These are phyloP conservation scores for Caenorhabditis sp. DNA, from an alignment of 2,888 invertebrate genomes.

Conservation along the genomic window DNA sequence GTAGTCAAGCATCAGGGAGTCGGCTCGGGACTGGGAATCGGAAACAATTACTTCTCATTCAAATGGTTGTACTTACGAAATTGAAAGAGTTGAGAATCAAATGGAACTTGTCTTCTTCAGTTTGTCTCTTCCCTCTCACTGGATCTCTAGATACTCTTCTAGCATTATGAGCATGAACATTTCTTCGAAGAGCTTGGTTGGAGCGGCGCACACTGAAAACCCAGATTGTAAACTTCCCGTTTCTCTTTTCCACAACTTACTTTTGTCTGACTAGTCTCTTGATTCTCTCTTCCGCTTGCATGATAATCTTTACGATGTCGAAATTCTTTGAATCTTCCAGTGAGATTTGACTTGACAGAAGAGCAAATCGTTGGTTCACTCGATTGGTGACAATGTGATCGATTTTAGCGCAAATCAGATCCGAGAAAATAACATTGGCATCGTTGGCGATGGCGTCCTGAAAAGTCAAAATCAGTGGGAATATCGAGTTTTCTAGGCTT, in stretches of 20 bases:
- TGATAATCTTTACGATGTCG: conserved; percentile 76
- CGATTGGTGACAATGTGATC: conserved; percentile 66
- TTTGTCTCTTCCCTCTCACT: conserved; percentile 26
- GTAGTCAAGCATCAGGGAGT: conserved; percentile 80
- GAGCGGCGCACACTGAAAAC: conserved; percentile 33
- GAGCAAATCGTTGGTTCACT: conserved; percentile 78
- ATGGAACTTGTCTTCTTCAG: conserved; percentile 63
- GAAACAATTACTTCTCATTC: neutral
- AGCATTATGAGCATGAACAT: conserved; percentile 54
- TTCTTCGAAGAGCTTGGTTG: conserved; percentile 28
- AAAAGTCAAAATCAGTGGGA: neutral
- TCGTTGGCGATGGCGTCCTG: conserved; percentile 66
- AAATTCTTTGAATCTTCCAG: conserved; percentile 78
- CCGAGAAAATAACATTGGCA: conserved; percentile 63
- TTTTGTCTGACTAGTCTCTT: conserved; percentile 60
- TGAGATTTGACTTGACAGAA: conserved; percentile 76
- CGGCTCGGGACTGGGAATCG: conserved; percentile 75
- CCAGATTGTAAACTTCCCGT: too few species aligned
- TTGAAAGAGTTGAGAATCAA: conserved; percentile 69
- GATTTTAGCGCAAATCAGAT: conserved; percentile 68
- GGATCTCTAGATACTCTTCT: conserved; percentile 36
- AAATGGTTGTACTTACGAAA: conserved; percentile 58
- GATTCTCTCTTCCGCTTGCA: conserved; percentile 66
- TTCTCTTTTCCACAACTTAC: conserved; percentile 26
- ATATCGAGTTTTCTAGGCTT: neutral